Base-by-base conservation (phyloP, 2,888 invertebrate species). In the Eubasilissa splendida region DNA sequence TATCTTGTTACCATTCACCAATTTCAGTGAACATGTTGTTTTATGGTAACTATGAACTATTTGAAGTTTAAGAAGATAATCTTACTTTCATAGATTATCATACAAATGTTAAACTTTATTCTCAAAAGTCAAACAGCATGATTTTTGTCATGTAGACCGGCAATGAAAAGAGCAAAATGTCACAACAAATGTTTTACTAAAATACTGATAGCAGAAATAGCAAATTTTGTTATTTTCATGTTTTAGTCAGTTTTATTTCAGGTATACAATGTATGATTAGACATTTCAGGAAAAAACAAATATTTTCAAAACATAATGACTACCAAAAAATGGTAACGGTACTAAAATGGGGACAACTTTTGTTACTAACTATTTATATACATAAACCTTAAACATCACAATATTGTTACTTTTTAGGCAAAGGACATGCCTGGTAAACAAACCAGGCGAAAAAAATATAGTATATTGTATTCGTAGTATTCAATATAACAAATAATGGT, bases 311-410 rank as follows among this genome's bases (percentile, higher is more conserved):
- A 42, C 4, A 42, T 42, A 42, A 42, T 42, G 42, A 42, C 22
- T 60, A 4, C 33, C 42, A 33, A 63, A 63, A 63, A 22, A 63
- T 63, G 33, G 60, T 31, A 63, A 63, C 33, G 31, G 12, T 31
- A 10, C n/a, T 50, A 2, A 14, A 68, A 68, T 68, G 52, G 42
- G 42, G 10, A 68, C 22, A 53, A 14, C 53, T 9, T 53, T 33
- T 63, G 14, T 56, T 33, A 73, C 33, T 56, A 73, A 33, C 71
- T 73, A 73, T 33, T 56, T 73, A 73, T 73, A 56, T 73, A 73
- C 71, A 73, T 33, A 12, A 31, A 73, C 56, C 33, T 73, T 70
- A 70, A 70, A 70, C 53, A 70, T 54, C 70, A 70, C 70, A 54
- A 33, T 54, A 53, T 22, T 33, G 56, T 73, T 73, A 73, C 12